Conservation (phyloP, 2,888 invertebrate genomes). For the Luffia ferchaultella region DNA sequence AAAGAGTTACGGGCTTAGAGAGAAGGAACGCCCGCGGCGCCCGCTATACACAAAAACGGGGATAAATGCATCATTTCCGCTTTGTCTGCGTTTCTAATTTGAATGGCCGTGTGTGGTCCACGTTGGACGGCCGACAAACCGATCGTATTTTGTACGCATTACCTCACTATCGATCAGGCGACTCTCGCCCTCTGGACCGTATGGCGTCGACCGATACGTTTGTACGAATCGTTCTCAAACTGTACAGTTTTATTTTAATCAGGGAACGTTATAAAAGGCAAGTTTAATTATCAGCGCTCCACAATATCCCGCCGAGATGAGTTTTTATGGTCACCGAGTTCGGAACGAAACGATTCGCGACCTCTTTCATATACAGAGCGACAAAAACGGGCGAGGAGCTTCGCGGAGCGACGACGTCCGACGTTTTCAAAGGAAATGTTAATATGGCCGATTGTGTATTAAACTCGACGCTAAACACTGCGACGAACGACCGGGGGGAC, state of each 20-base stretch:
- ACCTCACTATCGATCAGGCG: no score
- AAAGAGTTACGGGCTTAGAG: slow-evolving; percentile 53
- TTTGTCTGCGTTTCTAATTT: slow-evolving; percentile 53
- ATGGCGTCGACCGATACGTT: no score
- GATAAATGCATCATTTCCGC: slow-evolving; percentile 57
- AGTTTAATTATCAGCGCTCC: no score
- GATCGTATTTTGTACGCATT: no score
- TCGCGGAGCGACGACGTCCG: slow-evolving; percentile 21
- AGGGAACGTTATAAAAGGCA: no score
- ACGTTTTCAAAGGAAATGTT: slow-evolving; percentile 44
- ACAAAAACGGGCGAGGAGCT: slow-evolving; percentile 7
- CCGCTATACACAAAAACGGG: slow-evolving; percentile 32
- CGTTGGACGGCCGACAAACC: no score
- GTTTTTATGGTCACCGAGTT: background rate
- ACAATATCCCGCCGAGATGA: no score
- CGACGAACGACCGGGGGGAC: slow-evolving; percentile 39
- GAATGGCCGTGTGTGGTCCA: slow-evolving; percentile 52
- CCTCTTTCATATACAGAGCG: slow-evolving; percentile 2
- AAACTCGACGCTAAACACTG: slow-evolving; percentile 40
- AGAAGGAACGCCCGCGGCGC: slow-evolving; percentile 52
- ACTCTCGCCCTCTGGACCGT: no score
- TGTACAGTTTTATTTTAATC: no score
- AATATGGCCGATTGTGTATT: slow-evolving; percentile 54
- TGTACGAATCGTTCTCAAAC: no score
- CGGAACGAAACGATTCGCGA: background rate